Base-by-base conservation (phyloP, 2,888 invertebrate species). In the Ferdinandea cuprea region DNA sequence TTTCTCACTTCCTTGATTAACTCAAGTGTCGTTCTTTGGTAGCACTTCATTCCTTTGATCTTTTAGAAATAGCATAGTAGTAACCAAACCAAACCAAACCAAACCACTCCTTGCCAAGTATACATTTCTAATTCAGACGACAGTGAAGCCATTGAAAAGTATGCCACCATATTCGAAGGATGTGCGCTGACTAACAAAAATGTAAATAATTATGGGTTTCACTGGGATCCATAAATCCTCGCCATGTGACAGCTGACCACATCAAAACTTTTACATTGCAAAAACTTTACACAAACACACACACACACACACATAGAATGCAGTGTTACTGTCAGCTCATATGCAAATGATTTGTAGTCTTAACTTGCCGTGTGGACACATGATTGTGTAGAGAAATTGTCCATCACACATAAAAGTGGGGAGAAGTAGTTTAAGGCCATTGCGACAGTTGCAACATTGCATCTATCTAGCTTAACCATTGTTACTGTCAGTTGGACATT, bases 311-410 rank as follows among this genome's bases (percentile, higher is more conserved):
- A n/a, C 35, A n/a, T n/a, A n/a, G n/a, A n/a, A n/a, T 37, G 6
- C 25, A 40, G 40, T 69, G 80, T 48, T 69, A 54, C 63, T 81
- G 81, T 71, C 81, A 77, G 72, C 56, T 83, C 78, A 83, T 78
- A 81, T 83, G 77, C 71, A 77, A 83, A 83, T 78, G 77, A 83
- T 83, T 83, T 83, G 83, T 83, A 78, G 83, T 48, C 61, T 63
- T 50, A 77, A 61, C 63, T 83, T 50, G 72, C 56, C 66, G 32
- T 65, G 61, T 37, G 66, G 59, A 77, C 66, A 77, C 66, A 71
- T 30, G 28, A 59, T 58, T 42, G 40, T 65, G 48, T 66, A 52
- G 58, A 59, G 72, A 66, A 44, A 59, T 46, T 59, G 46, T 66
- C 54, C 32, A n/a, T 59, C 72, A 63, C 54, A 69, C 65, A 46